Evolutionary conservation across 2,797 vertebrate species (phyloP).

Genomic region (Muscicapa comitata): DNA sequence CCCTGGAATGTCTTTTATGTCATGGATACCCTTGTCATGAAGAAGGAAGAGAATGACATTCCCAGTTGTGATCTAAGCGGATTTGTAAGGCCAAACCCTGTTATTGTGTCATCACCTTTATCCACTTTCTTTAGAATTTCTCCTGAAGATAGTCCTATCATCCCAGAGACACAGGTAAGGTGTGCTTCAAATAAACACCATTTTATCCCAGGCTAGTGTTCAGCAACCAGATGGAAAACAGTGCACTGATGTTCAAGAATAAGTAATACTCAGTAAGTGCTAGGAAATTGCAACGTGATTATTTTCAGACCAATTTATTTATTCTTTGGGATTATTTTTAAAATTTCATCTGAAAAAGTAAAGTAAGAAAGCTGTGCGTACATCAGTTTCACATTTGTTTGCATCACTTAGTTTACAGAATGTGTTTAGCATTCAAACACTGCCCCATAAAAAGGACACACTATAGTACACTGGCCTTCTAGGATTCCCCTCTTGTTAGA

Average conservation of each 20-base stretch:
- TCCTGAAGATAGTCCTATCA: constrained; percentile 91
- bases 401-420: not conserved
- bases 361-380: not conserved
- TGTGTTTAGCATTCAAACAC: not conserved
- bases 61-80: constrained; percentile 94
- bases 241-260: not conserved
- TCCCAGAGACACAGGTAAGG: constrained; percentile 96
- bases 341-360: not conserved
- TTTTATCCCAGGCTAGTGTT: not conserved
- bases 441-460: not conserved
- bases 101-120: constrained; percentile 90
- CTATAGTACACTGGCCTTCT: not conserved
- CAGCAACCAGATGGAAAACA: not conserved
- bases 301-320: not conserved
- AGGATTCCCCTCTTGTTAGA: not conserved
- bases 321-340: not conserved
- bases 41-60: constrained; percentile 92
- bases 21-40: constrained; percentile 97
- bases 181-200: not conserved
- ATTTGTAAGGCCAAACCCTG: constrained; percentile 87
- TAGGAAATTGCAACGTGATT: not conserved
- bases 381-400: not conserved
- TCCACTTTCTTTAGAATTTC: constrained; percentile 94
- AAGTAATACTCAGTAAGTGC: not conserved
- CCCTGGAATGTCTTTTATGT: constrained; percentile 96